These are phyloP conservation scores for Leucosticte australis DNA, from an alignment of 2,113 vertebrate genomes.

Conservation along the genomic window DNA sequence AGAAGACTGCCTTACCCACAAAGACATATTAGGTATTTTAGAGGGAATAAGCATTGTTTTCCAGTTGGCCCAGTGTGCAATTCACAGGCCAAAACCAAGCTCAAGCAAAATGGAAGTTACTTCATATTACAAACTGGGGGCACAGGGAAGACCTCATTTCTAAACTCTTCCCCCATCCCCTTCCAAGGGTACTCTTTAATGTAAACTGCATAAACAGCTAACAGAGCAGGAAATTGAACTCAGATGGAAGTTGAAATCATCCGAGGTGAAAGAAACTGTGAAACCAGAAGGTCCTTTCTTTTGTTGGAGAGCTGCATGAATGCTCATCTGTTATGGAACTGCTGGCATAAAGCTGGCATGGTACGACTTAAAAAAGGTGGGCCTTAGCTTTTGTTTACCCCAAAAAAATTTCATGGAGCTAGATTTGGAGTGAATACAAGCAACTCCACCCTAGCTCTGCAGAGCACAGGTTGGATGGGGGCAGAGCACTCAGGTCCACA, in stretches of 20 bases:
- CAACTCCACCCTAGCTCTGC: not conserved
- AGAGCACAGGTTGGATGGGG: not conserved
- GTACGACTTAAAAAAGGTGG: not conserved
- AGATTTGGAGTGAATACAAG: not conserved
- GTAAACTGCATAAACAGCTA: slow-evolving; percentile 6
- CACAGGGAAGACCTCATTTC: not conserved
- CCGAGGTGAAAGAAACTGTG: not conserved
- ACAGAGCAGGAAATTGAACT: slow-evolving; percentile 38
- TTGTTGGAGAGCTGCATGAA: not conserved
- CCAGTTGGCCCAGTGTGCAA: not conserved
- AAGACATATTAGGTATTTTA: not conserved
- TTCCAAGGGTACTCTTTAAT: not conserved
- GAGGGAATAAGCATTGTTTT: not conserved
- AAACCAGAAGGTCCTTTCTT: not conserved
- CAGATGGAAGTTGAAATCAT: slow-evolving; percentile 7
- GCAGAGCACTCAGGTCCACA: not conserved
- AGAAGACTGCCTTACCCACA: not conserved
- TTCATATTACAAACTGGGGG: not conserved
- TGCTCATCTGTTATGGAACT: not conserved
- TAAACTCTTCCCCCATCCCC: not conserved
- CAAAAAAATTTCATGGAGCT: fast-evolving
- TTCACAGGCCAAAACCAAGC: not conserved
- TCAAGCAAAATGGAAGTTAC: not conserved
- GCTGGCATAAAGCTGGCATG: not conserved
- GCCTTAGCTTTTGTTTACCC: not conserved